Evolutionary conservation across 1,140 invertebrate genomes (phyloP), one percentile per base, ranked within the genome.

Genomic region (Sminthurides bifidus): DNA sequence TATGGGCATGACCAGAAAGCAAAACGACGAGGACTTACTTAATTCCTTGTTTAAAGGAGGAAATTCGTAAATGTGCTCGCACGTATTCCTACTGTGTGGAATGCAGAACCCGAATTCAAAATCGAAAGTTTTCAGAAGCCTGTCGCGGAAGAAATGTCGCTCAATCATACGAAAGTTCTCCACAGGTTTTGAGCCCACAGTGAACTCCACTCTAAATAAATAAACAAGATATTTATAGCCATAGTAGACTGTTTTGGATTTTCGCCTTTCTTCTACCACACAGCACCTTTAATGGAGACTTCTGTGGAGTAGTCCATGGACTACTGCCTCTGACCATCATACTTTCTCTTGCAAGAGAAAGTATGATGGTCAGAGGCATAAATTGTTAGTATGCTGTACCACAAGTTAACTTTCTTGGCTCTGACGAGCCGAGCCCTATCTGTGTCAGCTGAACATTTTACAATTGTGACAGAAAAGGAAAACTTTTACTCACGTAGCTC

Each of bases 41-140:
- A 93, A 74, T 68, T 92, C 83, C 43, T 81, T 74, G 64, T 83
- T 80, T 60, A 98, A 74, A 46, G 82, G 78, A 35, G 94, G 94
- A 78, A 98, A 97, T 73, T 97, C 91, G 73, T 98, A 98, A 73
- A 98, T 98, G 72, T 98, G 94, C 76, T 98, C 94, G 71, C 92
- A 95, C 4, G 92, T 94, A 70, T 98, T 98, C 67, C 84, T 83
- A 59, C 91, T 96, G 70, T 92, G 89, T 27, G 94, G 94, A 74
- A 98, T 97, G 68, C 93, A 97, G 72, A 96, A 98, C 41, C 93
- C 93, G 79, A 98, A 98, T 71, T 98, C 91, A 79, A 98, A 98
- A 71, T 98, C 94, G 75, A 98, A 98, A n/a, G 88, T 94, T 74
- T 98, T 98, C 12, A 98, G 76, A 41, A 96, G 72, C 54, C 82